These are phyloP conservation scores for Drosophila pseudotalamancana DNA, from an alignment of 2,888 invertebrate species.

Conservation along the genomic window DNA sequence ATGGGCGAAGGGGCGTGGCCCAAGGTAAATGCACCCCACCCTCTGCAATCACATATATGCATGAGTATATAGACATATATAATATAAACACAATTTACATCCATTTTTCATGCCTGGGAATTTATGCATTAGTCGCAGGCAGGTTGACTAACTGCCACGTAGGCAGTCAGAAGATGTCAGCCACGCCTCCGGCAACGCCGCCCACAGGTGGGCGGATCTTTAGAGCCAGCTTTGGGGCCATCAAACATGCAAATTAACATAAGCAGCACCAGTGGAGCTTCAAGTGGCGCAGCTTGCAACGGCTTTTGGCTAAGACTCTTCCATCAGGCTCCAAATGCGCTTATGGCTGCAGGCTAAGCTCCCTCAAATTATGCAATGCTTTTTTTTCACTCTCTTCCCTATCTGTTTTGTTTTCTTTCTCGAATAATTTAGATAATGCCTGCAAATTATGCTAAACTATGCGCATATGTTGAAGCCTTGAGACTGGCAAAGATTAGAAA, in stretches of 20 bases:
- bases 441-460: constrained; percentile 68
- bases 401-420: neutral
- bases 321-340: constrained; percentile 54
- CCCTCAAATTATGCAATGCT: constrained; percentile 63
- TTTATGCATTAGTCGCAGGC: constrained; percentile 67
- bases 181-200: constrained; percentile 14
- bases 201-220: constrained; percentile 19
- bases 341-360: constrained; percentile 30
- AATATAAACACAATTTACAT: neutral
- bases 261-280: constrained; percentile 55
- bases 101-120: constrained; percentile 36
- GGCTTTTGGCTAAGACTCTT: constrained; percentile 37
- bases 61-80: constrained; percentile 31
- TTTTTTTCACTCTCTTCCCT: constrained; percentile 14
- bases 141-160: too few species aligned
- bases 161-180: constrained; percentile 20
- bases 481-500: constrained; percentile 21
- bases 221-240: constrained; percentile 41
- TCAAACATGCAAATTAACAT: constrained; percentile 74
- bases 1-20: constrained; percentile 30
- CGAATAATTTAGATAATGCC: constrained; percentile 44
- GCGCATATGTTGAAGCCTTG: constrained; percentile 44
- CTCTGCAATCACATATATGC: constrained; percentile 13
- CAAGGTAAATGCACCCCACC: constrained; percentile 53
- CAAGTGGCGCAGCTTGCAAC: constrained; percentile 55